A percentile compares a stretch with the other conserved stretches of the same genome.
These are phyloP conservation scores for Forficula auricularia DNA, from an alignment of 1,140 invertebrate species.

Conservation along the genomic window DNA sequence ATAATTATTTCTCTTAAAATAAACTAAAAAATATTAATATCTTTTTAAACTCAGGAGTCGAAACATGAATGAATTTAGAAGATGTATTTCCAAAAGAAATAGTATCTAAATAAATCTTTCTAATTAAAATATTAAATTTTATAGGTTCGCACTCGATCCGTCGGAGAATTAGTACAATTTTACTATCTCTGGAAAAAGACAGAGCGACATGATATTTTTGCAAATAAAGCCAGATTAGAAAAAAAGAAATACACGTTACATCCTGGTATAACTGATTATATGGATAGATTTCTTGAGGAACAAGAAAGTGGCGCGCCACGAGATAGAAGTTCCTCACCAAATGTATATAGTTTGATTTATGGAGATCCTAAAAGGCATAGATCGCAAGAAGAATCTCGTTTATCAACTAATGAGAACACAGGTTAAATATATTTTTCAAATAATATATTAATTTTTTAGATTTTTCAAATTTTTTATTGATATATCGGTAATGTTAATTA, in stretches of 20 bases:
- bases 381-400: not conserved
- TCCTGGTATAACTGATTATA: slow-evolving; percentile 69
- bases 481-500: too few relatives aligned
- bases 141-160: slow-evolving; percentile 76
- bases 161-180: slow-evolving; percentile 91
- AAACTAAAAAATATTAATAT: too few relatives aligned
- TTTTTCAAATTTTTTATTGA: too few relatives aligned
- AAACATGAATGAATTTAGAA: too few relatives aligned
- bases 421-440: too few relatives aligned
- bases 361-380: slow-evolving; percentile 38
- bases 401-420: too few relatives aligned
- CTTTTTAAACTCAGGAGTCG: too few relatives aligned
- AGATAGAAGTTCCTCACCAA: slow-evolving; percentile 27
- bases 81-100: too few relatives aligned
- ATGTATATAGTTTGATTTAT: slow-evolving; percentile 37
- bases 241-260: slow-evolving; percentile 77
- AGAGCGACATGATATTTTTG: slow-evolving; percentile 85
- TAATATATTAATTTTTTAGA: too few relatives aligned
- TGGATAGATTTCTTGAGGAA: slow-evolving; percentile 71
- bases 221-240: slow-evolving; percentile 62
- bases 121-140: too few relatives aligned
- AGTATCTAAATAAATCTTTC: too few relatives aligned
- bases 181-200: slow-evolving; percentile 99
- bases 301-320: slow-evolving; percentile 37
- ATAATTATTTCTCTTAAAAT: too few relatives aligned